A percentile compares a stretch with the other conserved stretches of the same genome.
Evolutionary conservation across 2,888 invertebrate species (phyloP).

Genomic region (Epinotia demarniana): DNA sequence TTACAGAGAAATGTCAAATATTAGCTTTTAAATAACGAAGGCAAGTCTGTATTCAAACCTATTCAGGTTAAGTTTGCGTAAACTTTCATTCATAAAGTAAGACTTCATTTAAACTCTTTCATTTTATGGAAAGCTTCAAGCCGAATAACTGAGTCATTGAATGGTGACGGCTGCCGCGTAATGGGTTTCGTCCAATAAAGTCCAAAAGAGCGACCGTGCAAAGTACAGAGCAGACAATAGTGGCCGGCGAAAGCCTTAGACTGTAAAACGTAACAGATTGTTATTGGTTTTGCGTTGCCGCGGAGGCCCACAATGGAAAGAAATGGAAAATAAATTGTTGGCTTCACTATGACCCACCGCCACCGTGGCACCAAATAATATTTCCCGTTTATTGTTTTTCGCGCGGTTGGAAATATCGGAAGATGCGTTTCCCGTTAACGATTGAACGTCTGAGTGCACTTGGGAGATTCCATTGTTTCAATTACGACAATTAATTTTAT

Average conservation of each 20-base stretch:
- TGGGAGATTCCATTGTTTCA: slow-evolving; percentile 20
- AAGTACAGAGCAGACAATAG: slow-evolving; percentile 46
- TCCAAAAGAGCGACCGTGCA: slow-evolving; percentile 63
- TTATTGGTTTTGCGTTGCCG: slow-evolving; percentile 64
- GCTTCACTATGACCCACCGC: slow-evolving; percentile 51
- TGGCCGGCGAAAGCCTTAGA: slow-evolving; percentile 59
- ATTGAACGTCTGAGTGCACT: slow-evolving; percentile 36
- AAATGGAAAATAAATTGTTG: slow-evolving; percentile 61
- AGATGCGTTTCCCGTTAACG: slow-evolving; percentile 40
- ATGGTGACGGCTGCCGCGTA: slow-evolving; percentile 59
- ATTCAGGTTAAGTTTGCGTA: slow-evolving; percentile 1
- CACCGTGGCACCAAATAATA: slow-evolving; percentile 43
- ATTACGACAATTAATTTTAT: slow-evolving; percentile 17
- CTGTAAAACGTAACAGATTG: slow-evolving; percentile 64
- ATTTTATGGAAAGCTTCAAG: slow-evolving; percentile 35
- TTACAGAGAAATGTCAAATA: slow-evolving; percentile 1
- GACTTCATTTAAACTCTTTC: slow-evolving; percentile 39
- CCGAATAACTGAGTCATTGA: slow-evolving; percentile 46
- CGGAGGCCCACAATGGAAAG: slow-evolving; percentile 55
- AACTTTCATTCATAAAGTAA: slow-evolving; percentile 11
- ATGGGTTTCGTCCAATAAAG: slow-evolving; percentile 70
- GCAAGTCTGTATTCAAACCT: not conserved
- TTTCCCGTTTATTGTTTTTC: slow-evolving; percentile 46
- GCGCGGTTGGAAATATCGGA: slow-evolving; percentile 41
- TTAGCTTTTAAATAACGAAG: slow-evolving; percentile 21